Evolutionary conservation across 2,113 vertebrate species (phyloP).

Genomic region (Xiphophorus couchianus): DNA sequence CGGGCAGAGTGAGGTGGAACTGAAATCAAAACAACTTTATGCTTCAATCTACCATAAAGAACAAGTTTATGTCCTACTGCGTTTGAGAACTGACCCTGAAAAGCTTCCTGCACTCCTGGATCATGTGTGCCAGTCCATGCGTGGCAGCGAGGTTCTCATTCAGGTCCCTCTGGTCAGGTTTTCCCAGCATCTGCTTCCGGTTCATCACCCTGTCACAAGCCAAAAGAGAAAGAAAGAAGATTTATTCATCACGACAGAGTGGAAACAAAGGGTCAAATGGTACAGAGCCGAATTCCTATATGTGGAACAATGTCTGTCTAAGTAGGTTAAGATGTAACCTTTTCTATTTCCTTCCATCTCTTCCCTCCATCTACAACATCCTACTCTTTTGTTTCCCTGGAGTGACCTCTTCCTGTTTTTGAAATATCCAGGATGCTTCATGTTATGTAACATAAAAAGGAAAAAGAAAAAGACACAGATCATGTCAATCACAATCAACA

Average conservation of each 20-base stretch:
- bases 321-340: slow-evolving; percentile 38
- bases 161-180: slow-evolving; percentile 96
- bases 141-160: slow-evolving; percentile 97
- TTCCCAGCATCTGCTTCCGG: slow-evolving; percentile 93
- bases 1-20: too few relatives aligned
- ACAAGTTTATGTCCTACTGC: background rate
- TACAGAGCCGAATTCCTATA: slow-evolving; percentile 7
- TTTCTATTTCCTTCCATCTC: slow-evolving; percentile 21
- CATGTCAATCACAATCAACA: background rate
- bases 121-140: slow-evolving; percentile 96
- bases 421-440: slow-evolving; percentile 23
- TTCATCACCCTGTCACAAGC: slow-evolving; percentile 90
- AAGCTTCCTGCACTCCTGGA: slow-evolving; percentile 92
- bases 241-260: slow-evolving; percentile 11
- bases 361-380: slow-evolving; percentile 42
- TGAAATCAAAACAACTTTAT: too few relatives aligned
- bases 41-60: too few relatives aligned
- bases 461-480: slow-evolving; percentile 10
- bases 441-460: slow-evolving; percentile 34
- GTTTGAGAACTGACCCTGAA: slow-evolving; percentile 87
- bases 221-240: background rate
- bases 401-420: slow-evolving; percentile 69
- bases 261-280: slow-evolving; percentile 1
- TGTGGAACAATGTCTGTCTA: slow-evolving; percentile 18
- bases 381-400: slow-evolving; percentile 56